Evolutionary conservation across 2,113 vertebrate genomes (phyloP).

Genomic region (Geococcyx californianus): DNA sequence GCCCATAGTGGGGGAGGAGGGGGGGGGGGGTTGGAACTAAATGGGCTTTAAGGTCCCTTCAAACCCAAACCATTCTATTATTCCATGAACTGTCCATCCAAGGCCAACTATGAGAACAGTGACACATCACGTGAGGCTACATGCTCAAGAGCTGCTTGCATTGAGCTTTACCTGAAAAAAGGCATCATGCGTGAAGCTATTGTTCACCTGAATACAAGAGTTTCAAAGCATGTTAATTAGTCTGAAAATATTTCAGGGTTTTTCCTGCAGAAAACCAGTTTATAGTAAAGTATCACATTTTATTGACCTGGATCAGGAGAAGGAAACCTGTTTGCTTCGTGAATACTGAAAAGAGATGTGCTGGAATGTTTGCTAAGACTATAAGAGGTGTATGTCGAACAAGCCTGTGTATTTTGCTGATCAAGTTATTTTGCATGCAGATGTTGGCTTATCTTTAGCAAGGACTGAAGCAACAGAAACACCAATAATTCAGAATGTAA

Average conservation of each 20-base stretch:
- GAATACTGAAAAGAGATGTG: background rate
- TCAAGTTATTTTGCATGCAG: background rate
- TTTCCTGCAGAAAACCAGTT: background rate
- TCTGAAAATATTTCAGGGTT: background rate
- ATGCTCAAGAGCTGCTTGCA: background rate
- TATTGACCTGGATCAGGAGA: background rate
- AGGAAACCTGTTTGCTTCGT: background rate
- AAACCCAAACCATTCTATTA: no score
- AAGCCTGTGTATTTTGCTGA: fast-evolving
- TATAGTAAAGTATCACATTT: background rate
- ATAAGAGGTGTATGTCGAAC: background rate
- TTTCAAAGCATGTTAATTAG: background rate
- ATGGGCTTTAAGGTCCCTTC: no score
- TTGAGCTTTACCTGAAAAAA: background rate
- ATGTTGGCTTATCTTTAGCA: background rate
- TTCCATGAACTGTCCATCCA: no score
- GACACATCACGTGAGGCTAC: fast-evolving
- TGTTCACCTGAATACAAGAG: background rate
- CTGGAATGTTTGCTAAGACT: background rate
- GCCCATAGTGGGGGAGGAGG: no score
- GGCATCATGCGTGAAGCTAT: background rate
- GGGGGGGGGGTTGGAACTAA: no score
- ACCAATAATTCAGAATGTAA: background rate
- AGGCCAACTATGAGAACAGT: fast-evolving
- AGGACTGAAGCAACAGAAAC: background rate